Base-by-base conservation (phyloP, 1,140 invertebrate genomes). In the Drosophila elegans region DNA sequence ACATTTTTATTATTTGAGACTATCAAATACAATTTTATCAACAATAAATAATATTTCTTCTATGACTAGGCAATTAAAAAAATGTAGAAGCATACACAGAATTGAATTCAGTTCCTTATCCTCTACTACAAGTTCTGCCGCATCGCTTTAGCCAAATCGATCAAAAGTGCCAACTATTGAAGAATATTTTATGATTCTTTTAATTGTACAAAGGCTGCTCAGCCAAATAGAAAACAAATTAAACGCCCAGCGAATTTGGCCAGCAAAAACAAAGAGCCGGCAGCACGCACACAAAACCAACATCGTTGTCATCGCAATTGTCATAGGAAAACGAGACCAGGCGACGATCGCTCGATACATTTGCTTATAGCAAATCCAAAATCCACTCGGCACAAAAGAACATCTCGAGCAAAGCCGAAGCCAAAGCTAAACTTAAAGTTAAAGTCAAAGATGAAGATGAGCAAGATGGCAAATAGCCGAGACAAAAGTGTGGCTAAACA, bases 311-410 rank as follows among this genome's bases (percentile, higher is more conserved):
- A 77, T 69, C 63, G 69, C 66, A 51, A 76, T 73, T 46, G 69
- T 88, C 71, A 66, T 76, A 72, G 78, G 41, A 61, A 82, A 88
- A 88, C 75, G 72, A 86, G 83, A 89, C 78, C 79, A 88, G 69
- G 38, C 63, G 44, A 38, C 36, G 27, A 57, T 44, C 63, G 32
- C 56, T 56, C 60, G 41, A 74, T 63, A 7, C 42, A n/a, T 55
- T 51, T 57, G 55, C 27, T 3, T 42, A 60, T 25, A 54, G 27
- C 27, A 27, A 45, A 74, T 68, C 68, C 68, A 66, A 56, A 77
- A 67, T 78, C 68, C 57, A 75, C 59, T 46, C 72, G 39, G 11
- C 74, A 74, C 69, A 78, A 79, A 82, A 88, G 82, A 86, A 86
- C 82, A 62, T 88, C 82, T 62, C 21, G 41, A 46, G 16, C 16